phyloP scores from a whole-genome alignment of 2,797 vertebrate species.

The Rhinoraja longicauda region DNA sequence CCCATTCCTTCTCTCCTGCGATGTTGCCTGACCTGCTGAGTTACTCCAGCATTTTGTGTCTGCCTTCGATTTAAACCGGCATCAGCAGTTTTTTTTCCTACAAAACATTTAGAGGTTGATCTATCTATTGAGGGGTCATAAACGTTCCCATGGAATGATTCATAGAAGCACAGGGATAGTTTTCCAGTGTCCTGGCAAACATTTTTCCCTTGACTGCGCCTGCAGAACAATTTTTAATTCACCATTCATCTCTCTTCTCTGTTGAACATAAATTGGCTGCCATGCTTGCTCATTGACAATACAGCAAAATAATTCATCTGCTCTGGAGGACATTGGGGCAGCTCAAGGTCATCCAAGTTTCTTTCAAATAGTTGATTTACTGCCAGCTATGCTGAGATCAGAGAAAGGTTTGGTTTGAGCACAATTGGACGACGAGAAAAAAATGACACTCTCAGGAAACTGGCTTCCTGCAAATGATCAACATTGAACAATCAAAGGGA shows the following conservation, averaged over 20 bases:
- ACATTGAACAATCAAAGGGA: not conserved
- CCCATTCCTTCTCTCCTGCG: too few relatives aligned
- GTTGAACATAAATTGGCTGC: not conserved
- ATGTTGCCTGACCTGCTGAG: too few relatives aligned
- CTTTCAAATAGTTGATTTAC: not conserved
- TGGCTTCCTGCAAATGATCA: not conserved
- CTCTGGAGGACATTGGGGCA: not conserved
- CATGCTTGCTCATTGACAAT: not conserved
- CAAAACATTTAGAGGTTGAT: too few relatives aligned
- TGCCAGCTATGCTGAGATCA: not conserved
- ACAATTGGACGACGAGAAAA: not conserved
- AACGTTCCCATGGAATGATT: not conserved
- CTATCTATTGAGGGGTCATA: not conserved
- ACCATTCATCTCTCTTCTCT: not conserved
- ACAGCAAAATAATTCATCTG: not conserved
- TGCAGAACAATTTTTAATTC: not conserved
- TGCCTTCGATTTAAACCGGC: too few relatives aligned
- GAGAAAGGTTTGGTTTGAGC: not conserved
- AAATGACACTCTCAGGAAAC: not conserved
- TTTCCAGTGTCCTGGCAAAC: not conserved
- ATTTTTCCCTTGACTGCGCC: not conserved
- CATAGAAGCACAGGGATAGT: not conserved
- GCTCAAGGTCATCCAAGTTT: not conserved
- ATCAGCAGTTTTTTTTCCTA: too few relatives aligned
- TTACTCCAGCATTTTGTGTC: too few relatives aligned